Evolutionary conservation across 1,140 invertebrate species (phyloP).

Genomic region (Drosophila santomea): DNA sequence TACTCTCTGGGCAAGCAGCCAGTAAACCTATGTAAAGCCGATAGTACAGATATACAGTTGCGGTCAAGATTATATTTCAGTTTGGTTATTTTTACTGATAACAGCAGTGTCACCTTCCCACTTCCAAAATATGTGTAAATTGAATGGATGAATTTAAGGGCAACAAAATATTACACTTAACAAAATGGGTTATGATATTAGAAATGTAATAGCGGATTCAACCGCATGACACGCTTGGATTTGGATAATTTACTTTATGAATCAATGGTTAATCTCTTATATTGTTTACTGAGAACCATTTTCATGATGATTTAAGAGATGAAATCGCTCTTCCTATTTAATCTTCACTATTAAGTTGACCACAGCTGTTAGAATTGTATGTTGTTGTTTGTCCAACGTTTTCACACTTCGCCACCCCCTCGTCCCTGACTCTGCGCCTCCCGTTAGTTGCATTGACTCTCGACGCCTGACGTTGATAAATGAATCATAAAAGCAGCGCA

Average conservation of each 20-base stretch:
- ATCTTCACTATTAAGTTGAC: conserved; percentile 6
- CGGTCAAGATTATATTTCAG: conserved; percentile 1
- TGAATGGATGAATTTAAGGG: too few species aligned
- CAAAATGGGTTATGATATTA: too few species aligned
- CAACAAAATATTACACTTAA: too few species aligned
- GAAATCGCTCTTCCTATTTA: neutral
- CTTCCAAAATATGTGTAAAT: too few species aligned
- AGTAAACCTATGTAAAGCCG: conserved; percentile 47
- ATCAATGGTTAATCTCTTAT: neutral
- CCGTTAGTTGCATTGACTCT: conserved; percentile 63
- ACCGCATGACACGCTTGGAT: neutral
- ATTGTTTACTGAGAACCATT: neutral
- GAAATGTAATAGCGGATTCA: neutral
- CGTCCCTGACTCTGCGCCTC: conserved; percentile 3
- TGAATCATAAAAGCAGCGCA: conserved; percentile 78
- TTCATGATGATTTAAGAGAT: neutral
- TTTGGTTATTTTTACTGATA: too few species aligned
- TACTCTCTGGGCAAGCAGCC: conserved; percentile 51
- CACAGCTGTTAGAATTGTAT: conserved; percentile 13
- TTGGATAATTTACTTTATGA: neutral
- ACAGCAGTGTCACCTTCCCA: too few species aligned
- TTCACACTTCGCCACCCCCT: conserved; percentile 38
- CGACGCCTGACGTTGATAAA: conserved; percentile 76
- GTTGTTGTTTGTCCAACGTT: conserved; percentile 57
- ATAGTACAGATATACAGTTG: conserved; percentile 25